These are phyloP conservation scores for Drosophila lowei DNA, from an alignment of 1,140 invertebrate species.

Conservation along the genomic window DNA sequence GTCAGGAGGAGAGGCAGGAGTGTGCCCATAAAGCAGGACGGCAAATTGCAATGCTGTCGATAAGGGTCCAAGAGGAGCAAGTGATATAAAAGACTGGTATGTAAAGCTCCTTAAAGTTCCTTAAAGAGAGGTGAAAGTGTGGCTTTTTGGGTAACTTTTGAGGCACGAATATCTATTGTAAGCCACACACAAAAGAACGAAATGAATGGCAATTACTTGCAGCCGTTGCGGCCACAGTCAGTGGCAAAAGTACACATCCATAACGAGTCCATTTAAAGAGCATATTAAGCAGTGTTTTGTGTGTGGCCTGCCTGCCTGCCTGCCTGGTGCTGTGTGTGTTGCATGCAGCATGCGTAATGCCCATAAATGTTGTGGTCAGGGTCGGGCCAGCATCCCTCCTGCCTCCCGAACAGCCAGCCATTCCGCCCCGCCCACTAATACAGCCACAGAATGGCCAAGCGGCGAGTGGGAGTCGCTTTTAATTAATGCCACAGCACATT, in stretches of 20 bases:
- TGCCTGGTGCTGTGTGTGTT: not conserved
- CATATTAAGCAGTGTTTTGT: conserved; percentile 45
- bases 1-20: conserved; percentile 15
- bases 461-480: conserved; percentile 65
- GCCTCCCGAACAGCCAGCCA: not conserved
- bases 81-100: not conserved
- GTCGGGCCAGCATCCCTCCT: not conserved
- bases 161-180: too few species aligned
- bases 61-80: conserved; percentile 2
- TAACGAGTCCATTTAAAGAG: conserved; percentile 44
- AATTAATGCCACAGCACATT: conserved; percentile 69
- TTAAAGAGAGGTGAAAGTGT: too few species aligned
- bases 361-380: conserved; percentile 59
- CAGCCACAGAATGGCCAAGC: conserved; percentile 56
- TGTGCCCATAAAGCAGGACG: conserved; percentile 8
- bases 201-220: conserved; percentile 2
- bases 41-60: conserved; percentile 29
- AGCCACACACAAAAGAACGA: not conserved
- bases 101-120: too few species aligned
- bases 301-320: not conserved
- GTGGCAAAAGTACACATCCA: conserved; percentile 10
- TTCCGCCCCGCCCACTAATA: conserved; percentile 17
- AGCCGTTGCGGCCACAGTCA: not conserved
- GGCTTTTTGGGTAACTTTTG: too few species aligned
- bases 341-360: conserved; percentile 43